Base-by-base conservation (phyloP, 2,797 vertebrate genomes). In the Melanotaenia boesemani region DNA sequence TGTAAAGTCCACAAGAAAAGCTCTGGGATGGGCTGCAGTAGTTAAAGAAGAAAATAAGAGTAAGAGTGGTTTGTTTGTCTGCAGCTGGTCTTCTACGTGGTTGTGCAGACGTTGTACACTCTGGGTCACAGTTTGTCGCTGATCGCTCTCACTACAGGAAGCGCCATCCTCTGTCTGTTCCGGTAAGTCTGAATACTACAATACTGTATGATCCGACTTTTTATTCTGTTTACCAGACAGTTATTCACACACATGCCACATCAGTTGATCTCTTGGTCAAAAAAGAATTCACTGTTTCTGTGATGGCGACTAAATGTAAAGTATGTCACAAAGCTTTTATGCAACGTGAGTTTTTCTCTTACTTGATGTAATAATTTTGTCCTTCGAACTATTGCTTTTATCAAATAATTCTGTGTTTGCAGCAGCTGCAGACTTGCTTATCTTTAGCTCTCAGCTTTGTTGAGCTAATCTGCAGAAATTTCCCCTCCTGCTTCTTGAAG, bases 101-200 rank as follows among this genome's bases (percentile, higher is more conserved):
- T 96, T 20, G 96, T 98, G 86, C 95, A 95, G 92, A 94, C 95
- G 26, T 73, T 97, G 79, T 98, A 97, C 82, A 98, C 97, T 0
- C 90, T 98, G 72, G 97, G 97, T 78, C 95, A 98, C 93, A 96
- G 96, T 0, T 84, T 95, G 67, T 98, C 97, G 34, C 77, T 98
- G 77, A 94, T 97, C 76, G 95, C 97, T 63, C 95, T 98, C 32
- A 95, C 94, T 58, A 96, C 96, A 1, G 96, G 97, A 66, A 96
- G 96, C 55, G 90, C 96, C 70, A 96, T 98, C 84, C 96, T 98
- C 79, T 97, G 96, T 61, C 84, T 97, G 72, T 96, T 97, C 93
- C 93, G 96, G 97, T 98, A 88, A 88, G 94, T 83, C 10, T 20
- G 8, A 5, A 32, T 0, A 32, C 6, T 32, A 32, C 5, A 4